Base-by-base conservation (phyloP, 2,113 vertebrate genomes). In the Empidonax alnorum region DNA sequence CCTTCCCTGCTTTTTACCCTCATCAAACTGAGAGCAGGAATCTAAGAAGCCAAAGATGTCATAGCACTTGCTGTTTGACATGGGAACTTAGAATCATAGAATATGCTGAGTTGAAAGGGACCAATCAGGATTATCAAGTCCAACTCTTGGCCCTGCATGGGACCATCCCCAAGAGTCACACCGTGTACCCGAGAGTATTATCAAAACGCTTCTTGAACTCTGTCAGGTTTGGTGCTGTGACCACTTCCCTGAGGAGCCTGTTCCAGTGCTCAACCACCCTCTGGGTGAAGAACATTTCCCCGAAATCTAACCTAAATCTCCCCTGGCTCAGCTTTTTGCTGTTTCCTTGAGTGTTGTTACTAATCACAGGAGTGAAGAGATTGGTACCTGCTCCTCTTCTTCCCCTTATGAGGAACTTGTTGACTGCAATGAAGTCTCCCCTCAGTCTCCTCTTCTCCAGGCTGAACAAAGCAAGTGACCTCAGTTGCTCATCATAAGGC, bases 191-290 rank as follows among this genome's bases (percentile, higher is more conserved):
- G 21, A 68, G 41, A 27, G 21, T 31, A 25, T 27, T 83, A 4
- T 53, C 16, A n/a, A 55, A 35, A 35, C 2, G 1, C 5, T 41
- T 41, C 41, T 41, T 76, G n/a, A 35, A 7, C 17, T 69, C 55
- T 31, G 21, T 42, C 79, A 55, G 20, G 14, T 25, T 46, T 75
- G 39, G 2, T 7, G n/a, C 17, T 55, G 24, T 55, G 20, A 22
- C 18, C 17, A 13, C n/a, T 62, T 35, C 30, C 0, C 62, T 76
- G n/a, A 20, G n/a, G 11, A 47, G 1, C 17, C n/a, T 62, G 30
- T 68, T 76, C 53, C 27, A n/a, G 14, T 55, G 30, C 35, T 12
- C 10, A 35, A 0, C 10, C 21, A 27, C 5, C 3, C n/a, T 62
- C 30, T 31, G n/a, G 9, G 22, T 55, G 7, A 35, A 68, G 31